These are phyloP conservation scores for Malthinus seriepunctatus DNA, from an alignment of 2,888 invertebrate genomes.

Conservation along the genomic window DNA sequence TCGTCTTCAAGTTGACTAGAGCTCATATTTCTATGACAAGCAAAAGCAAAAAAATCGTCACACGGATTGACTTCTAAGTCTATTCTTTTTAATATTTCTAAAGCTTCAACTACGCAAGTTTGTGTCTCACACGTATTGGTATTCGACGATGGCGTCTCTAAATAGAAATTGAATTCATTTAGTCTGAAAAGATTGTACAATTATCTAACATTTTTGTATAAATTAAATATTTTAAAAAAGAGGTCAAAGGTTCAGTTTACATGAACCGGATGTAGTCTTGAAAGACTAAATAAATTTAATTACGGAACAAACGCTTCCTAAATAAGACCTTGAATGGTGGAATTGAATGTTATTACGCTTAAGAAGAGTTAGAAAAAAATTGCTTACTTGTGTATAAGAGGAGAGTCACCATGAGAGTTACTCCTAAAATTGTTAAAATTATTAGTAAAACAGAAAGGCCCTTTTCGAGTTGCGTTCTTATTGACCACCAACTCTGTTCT, in stretches of 20 bases:
- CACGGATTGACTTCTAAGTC: constrained; percentile 71
- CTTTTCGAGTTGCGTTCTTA: constrained; percentile 7
- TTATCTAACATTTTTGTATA: no score
- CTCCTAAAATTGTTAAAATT: background rate
- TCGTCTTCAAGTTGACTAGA: background rate
- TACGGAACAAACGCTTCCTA: background rate
- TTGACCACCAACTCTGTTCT: constrained; percentile 3
- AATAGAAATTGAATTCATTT: background rate
- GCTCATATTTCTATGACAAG: constrained; percentile 11
- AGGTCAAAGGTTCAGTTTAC: no score
- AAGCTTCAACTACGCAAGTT: constrained; percentile 53
- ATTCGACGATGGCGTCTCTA: constrained; percentile 9
- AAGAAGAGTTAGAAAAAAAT: background rate
- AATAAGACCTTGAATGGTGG: background rate
- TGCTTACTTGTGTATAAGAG: constrained; percentile 13
- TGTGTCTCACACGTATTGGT: background rate
- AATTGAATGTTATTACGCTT: background rate
- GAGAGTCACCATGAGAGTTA: constrained; percentile 1
- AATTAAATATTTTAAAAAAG: no score
- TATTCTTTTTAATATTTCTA: constrained; percentile 68
- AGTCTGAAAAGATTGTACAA: no score
- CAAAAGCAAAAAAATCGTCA: constrained; percentile 65
- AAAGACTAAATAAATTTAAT: background rate
- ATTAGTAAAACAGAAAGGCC: constrained; percentile 1
- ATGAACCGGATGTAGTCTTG: background rate